phyloP scores from a whole-genome alignment of 2,113 vertebrate genomes.

The Cygnus atratus region DNA sequence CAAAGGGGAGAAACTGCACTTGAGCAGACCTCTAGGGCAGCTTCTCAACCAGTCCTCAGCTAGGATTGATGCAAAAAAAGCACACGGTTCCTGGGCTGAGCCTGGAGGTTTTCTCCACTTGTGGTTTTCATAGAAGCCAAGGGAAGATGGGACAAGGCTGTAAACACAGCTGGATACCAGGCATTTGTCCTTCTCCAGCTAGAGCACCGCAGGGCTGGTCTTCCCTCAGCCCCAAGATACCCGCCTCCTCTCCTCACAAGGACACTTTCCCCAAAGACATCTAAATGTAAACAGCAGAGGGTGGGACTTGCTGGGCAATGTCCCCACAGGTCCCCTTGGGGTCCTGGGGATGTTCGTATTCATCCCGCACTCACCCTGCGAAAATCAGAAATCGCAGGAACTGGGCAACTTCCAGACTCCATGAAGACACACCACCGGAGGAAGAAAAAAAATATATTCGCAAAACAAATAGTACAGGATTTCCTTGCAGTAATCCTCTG shows the following conservation, averaged over 20 bases:
- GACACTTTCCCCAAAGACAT: not conserved
- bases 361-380: not conserved
- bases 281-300: not conserved
- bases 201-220: fast-evolving
- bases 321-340: not conserved
- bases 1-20: fast-evolving
- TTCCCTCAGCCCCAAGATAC: not conserved
- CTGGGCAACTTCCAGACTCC: not conserved
- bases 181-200: not conserved
- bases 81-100: not conserved
- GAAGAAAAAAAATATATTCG: not conserved
- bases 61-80: not conserved
- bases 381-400: not conserved
- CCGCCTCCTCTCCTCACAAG: not conserved
- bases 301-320: fast-evolving
- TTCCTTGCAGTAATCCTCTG: not conserved
- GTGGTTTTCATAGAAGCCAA: not conserved
- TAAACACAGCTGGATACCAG: slow-evolving; percentile 23
- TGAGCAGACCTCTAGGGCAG: not conserved
- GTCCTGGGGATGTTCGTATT: not conserved
- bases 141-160: not conserved
- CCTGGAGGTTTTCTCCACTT: not conserved
- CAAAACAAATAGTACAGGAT: slow-evolving; percentile 11
- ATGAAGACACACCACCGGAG: not conserved
- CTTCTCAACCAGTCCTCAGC: fast-evolving